Evolutionary conservation across 2,113 vertebrate species (phyloP).

Genomic region (Hiodon alosoides): DNA sequence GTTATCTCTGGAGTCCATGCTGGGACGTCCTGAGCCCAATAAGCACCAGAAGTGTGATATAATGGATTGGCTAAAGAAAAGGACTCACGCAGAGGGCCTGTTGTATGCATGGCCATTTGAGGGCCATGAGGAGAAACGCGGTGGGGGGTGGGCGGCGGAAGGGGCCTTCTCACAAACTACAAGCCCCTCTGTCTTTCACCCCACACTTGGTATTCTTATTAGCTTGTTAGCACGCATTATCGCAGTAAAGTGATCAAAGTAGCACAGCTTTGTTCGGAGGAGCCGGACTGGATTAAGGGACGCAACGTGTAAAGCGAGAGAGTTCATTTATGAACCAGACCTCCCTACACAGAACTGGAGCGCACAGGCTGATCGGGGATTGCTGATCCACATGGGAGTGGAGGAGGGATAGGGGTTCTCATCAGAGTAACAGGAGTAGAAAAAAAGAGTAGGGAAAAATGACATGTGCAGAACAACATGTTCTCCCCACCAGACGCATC

Average conservation of each 20-base stretch:
- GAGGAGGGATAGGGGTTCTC: no score
- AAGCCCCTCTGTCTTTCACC: constrained; percentile 1
- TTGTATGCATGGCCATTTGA: background rate
- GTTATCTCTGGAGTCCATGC: constrained; percentile 2
- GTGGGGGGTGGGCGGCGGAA: background rate
- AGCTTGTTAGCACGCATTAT: constrained; percentile 22
- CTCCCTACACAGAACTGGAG: no score
- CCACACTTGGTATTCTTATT: constrained; percentile 2
- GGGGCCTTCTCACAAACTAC: background rate
- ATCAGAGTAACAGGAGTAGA: no score
- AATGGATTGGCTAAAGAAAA: constrained; percentile 5
- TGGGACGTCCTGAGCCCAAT: background rate
- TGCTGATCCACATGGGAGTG: background rate
- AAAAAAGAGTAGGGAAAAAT: no score
- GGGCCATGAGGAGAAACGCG: background rate
- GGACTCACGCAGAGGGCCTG: background rate
- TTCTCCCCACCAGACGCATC: no score
- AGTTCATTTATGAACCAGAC: background rate
- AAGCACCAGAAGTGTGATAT: constrained; percentile 3
- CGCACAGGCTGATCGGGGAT: background rate
- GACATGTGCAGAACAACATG: no score
- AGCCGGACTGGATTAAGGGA: background rate
- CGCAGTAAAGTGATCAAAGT: constrained; percentile 19
- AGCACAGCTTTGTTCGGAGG: background rate
- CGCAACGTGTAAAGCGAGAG: background rate